Evolutionary conservation across 1,140 invertebrate species (phyloP), one percentile per base, ranked within the genome.

Genomic region (Camponotus floridanus): DNA sequence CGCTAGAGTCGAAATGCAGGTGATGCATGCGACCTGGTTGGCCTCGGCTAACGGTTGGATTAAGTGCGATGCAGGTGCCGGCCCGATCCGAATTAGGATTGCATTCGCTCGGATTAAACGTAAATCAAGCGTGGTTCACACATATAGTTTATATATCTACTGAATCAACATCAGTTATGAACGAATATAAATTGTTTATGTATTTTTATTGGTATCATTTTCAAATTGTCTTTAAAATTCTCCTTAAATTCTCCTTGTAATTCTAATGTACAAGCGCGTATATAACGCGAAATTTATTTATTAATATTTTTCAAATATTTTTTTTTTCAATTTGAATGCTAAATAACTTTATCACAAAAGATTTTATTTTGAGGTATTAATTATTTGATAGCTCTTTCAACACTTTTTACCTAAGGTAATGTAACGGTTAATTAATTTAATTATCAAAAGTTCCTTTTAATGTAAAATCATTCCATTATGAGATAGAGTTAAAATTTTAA

Each of bases 1-100:
- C 68, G 31, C 26, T 15, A 26, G 39, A 70, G 26, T 74, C 68
- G 42, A 83, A 83, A 73, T 42, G 57, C 68, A 83, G 79, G 79
- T 81, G 67, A 83, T 83, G 68, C 79, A 83, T 83, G 42, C 26
- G 55, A 73, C 26, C 67, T 67, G 79, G 57, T 48, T 61, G 68
- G 5, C 39, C 39, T 42, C 18, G 26, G 55, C 31, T 73, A 59
- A 74, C 51, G n/a, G 33, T 74, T 21, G 68, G 55, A 83, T 83
- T 62, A 83, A 83, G 55, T 74, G 68, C 68, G 51, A 33, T 74
- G 71, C 71, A 74, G 31, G 42, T 74, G 31, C 55, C 26, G 68
- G 57, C 33, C 26, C n/a, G 55, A 73, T 73, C 1, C 55, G 55
- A 83, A 83, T 73, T 57, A 74, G 79, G 26, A 74, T 62, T 62